Evolutionary conservation across 2,797 vertebrate genomes (phyloP), one percentile per base, ranked within the genome.

Genomic region (Cuculus canorus): DNA sequence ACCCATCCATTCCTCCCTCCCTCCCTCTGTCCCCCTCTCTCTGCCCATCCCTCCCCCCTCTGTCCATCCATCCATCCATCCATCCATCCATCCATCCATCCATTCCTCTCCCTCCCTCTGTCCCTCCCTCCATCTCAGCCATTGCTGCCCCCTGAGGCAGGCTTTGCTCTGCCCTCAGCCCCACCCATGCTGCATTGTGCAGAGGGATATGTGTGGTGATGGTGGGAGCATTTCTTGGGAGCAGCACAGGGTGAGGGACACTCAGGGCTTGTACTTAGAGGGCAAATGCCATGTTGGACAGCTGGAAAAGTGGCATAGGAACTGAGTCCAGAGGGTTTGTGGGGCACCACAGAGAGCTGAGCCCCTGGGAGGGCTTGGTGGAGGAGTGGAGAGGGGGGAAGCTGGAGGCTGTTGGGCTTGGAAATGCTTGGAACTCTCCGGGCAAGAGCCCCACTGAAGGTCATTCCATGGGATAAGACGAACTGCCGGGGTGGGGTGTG

Each of bases 141-240:
- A 69, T 65, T 83, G 47, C 41, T 72, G 59, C 54, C 33, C 6
- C 9, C 30, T 33, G 35, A 35, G 41, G 8, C 54, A 68, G n/a
- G 13, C 24, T 72, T 37, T 69, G 16, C 21, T 76, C 32, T 19
- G 3, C 60, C 66, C 70, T 19, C 73, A 73, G 24, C 28, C 17
- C 37, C 5, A 12, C 6, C 5, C 9, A 7, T 0, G 0, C 21
- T 11, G 76, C 25, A 27, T 60, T 0, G 0, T 13, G 24, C 39
- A 64, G 72, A 21, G 27, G 37, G 17, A 43, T 9, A 23, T 13
- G 35, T 32, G 33, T 0, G 5, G 24, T 82, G 65, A 13, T 8
- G 17, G 11, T 54, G 43, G 57, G 13, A 77, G 16, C 23, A 41
- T 6, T 32, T 57, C 37, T 27, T 54, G 13, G 68, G 48, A 35